Conservation (phyloP, 64 coral and sea anemone genomes). For the Astreopora myriophthalma region DNA sequence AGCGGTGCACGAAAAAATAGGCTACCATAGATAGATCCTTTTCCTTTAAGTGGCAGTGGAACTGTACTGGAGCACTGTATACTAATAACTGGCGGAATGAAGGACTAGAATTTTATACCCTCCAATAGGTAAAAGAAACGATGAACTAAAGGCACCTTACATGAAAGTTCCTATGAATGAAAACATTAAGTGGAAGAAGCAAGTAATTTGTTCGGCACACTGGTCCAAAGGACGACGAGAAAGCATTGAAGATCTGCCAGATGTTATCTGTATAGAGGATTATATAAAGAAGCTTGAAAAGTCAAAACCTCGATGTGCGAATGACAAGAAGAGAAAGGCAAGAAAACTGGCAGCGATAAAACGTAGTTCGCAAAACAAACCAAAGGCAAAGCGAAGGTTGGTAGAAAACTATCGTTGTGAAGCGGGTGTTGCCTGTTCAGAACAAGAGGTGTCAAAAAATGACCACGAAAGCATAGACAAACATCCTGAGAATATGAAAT, state of each 20-base stretch:
- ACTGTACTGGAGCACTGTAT: slow-evolving; percentile 31
- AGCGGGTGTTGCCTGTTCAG: neutral
- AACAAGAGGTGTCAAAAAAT: slow-evolving; percentile 2
- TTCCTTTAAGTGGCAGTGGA: slow-evolving; percentile 21
- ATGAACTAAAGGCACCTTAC: neutral
- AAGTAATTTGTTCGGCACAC: slow-evolving; percentile 38
- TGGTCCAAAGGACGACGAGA: slow-evolving; percentile 12
- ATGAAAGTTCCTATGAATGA: slow-evolving; percentile 31
- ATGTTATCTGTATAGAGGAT: slow-evolving; percentile 10
- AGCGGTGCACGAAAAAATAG: too few relatives aligned
- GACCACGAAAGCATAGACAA: neutral
- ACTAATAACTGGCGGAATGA: slow-evolving; percentile 34
- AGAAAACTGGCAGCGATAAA: neutral
- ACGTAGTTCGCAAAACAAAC: neutral
- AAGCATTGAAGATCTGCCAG: neutral
- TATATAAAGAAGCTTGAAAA: slow-evolving; percentile 7
- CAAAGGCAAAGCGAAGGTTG: neutral
- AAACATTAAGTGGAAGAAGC: neutral
- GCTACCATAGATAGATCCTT: neutral
- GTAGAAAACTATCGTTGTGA: neutral
- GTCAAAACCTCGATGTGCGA: neutral
- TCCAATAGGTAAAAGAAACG: neutral
- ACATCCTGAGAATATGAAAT: neutral
- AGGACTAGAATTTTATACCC: neutral
- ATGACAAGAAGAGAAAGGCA: neutral